These are phyloP conservation scores for Drosophila kurseongensis DNA, from an alignment of 1,140 invertebrate genomes.

Conservation along the genomic window DNA sequence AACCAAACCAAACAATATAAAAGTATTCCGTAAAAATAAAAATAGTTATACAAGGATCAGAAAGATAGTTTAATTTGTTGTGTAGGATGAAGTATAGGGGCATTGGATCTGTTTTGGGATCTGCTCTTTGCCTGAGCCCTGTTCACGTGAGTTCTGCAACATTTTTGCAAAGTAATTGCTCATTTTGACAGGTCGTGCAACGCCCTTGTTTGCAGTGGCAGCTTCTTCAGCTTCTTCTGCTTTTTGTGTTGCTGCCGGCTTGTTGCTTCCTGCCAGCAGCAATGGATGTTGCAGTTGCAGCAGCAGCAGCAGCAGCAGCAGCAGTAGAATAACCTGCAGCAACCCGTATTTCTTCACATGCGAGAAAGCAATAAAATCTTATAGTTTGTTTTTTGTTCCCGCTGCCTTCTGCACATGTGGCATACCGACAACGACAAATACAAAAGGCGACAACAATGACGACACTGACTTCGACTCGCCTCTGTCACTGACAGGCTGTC, in stretches of 20 bases:
- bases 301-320: conserved; percentile 22
- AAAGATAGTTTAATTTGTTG: not conserved
- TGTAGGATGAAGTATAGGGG: conserved; percentile 29
- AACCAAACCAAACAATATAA: too few species aligned
- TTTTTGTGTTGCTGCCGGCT: conserved; percentile 45
- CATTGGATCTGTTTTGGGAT: conserved; percentile 18
- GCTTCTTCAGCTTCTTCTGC: conserved; percentile 19
- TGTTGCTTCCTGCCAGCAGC: conserved; percentile 72
- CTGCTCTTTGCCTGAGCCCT: conserved; percentile 30
- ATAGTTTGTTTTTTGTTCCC: conserved; percentile 68
- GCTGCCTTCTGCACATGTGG: conserved; percentile 67
- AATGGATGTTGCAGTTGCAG: conserved; percentile 31
- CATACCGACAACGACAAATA: conserved; percentile 48
- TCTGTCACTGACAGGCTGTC: conserved; percentile 74
- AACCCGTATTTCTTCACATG: conserved; percentile 66
- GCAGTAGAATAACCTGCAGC: conserved; percentile 43
- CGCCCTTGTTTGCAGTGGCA: conserved; percentile 71
- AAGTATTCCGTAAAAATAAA: too few species aligned
- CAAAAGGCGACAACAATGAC: conserved; percentile 77
- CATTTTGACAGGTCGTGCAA: conserved; percentile 81
- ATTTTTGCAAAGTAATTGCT: conserved; percentile 83
- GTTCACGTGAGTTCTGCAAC: conserved; percentile 77
- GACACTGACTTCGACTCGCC: conserved; percentile 73
- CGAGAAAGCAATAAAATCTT: conserved; percentile 80
- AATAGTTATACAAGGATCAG: too few species aligned